Base-by-base conservation (phyloP, 1,140 invertebrate species). In the Leptopilina clavipes region DNA sequence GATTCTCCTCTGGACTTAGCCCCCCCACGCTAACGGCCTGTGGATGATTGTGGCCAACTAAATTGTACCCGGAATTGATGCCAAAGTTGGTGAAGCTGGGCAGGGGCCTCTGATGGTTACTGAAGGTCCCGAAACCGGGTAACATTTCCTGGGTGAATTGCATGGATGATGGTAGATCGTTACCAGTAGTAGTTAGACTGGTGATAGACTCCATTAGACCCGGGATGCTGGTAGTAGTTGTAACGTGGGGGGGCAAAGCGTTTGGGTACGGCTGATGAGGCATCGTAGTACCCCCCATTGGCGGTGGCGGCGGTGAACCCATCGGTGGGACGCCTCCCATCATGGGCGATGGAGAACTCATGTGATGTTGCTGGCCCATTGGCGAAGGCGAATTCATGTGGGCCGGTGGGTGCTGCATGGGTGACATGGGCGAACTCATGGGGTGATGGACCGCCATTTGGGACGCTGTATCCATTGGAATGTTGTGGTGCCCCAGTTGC, bases 241-340 rank as follows among this genome's bases (percentile, higher is more conserved):
- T 94, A 94, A 94, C 94, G 94, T 94, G 94, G 94, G 94, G 94
- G 94, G 94, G 93, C 93, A 93, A 93, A 91, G 90, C 94, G 94
- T 95, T 94, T 94, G 94, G 94, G 94, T 94, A 94, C 90, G 90
- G 91, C 92, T 92, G 93, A 91, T 92, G 91, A 86, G 91, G 91
- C 88, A 91, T 91, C 92, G 91, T 79, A 86, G 85, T 92, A 93
- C 90, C 91, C 84, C 91, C 91, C 91, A 92, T 92, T 89, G 92
- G 91, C 80, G 89, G 88, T 77, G 92, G 91, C 80, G 91, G 89
- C 77, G 90, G 88, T 75, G 92, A 92, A 92, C 78, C 91, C 90
- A 91, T 90, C 88, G 91, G 89, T 80, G 90, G 87, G 84, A 89
- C 89, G 76, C 88, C 91, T 91, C 87, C 78, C 79, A 86, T 85